Base-by-base conservation (phyloP, 2,797 vertebrate species). In the Alca torda region DNA sequence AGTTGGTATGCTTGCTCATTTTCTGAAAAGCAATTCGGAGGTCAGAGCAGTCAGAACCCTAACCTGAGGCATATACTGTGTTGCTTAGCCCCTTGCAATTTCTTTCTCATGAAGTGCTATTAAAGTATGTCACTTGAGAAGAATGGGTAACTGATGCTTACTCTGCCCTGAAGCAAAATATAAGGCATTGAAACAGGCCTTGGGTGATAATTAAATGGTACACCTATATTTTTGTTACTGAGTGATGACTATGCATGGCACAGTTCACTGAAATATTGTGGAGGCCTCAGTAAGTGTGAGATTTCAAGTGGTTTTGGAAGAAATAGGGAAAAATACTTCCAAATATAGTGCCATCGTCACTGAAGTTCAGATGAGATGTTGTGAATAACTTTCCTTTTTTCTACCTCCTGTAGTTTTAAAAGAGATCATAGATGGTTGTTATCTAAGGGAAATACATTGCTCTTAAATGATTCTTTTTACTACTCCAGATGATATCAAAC, bases 1-100 rank as follows among this genome's bases (percentile, higher is more conserved):
- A 39, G 54, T 64, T 77, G 10, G 13, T 67, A 28, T 61, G 82
- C 67, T 94, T 94, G 89, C 97, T 98, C 98, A 99, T 99, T 97
- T 98, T 98, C 97, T 98, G 89, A 84, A 97, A 97, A 93, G 50
- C 57, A 89, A 81, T 95, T 88, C 56, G 63, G 69, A 94, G 56
- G 72, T 92, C 63, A 88, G 25, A 90, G 39, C 37, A 83, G 74
- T 77, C 57, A 85, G 70, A 9, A 87, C 9, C 14, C 33, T 80
- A 61, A 77, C 75, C 82, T 30, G 45, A 95, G 84, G 63, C 59
- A 78, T 50, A n/a, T n/a, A 45, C 9, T 46, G 26, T 39, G 25
- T 45, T 84, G 30, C 59, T 94, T 80, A 70, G 11, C 9, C 53
- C 39, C 63, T 81, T 59, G 54, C n/a, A 78, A 87, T 87, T 87